Base-by-base conservation (phyloP, 2,888 invertebrate genomes). In the Meloe dianella region DNA sequence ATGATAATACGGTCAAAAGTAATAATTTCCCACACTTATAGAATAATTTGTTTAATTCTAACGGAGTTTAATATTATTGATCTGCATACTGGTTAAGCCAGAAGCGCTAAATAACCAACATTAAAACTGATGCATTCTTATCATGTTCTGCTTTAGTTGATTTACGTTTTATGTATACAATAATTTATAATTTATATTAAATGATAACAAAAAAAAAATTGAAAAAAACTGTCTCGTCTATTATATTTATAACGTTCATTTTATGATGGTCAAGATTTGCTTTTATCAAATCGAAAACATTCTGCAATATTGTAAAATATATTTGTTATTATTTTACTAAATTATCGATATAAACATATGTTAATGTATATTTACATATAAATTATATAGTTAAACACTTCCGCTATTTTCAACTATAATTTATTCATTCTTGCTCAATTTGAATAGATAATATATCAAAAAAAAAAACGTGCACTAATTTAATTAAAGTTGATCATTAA, bases 21-120 rank as follows among this genome's bases (percentile, higher is more conserved):
- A 58, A 22, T 10, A 24, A 61, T 64, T 73, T 73, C 73, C 73
- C 73, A 73, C 71, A 71, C 68, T 64, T 63, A 57, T 63, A 71
- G 68, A 66, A 69, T 67, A 69, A 72, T 72, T 71, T 72, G 63
- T 68, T 65, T 69, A 67, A 71, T 70, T 69, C 67, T 73, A 73
- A 71, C 70, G 69, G 70, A 41, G 63, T 61, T 60, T 54, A 63
- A 60, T 66, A 64, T 66, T 65, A 65, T 63, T 63, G 65, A 75
- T 75, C 71, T 72, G 69, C 72, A 75, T 75, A 75, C 72, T 70
- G 69, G 72, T 69, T 71, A 67, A 66, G 69, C 72, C 74, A 73
- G 72, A 70, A 73, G 73, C 70, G 41, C n/a, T n/a, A n/a, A 60
- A 32, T 64, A 57, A 24, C 24, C 12, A 32, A 58, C 35, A 63